A percentile compares a stretch with the other conserved stretches of the same genome.
Evolutionary conservation across 2,797 vertebrate genomes (phyloP).

Genomic region (Phataginus tricuspis): DNA sequence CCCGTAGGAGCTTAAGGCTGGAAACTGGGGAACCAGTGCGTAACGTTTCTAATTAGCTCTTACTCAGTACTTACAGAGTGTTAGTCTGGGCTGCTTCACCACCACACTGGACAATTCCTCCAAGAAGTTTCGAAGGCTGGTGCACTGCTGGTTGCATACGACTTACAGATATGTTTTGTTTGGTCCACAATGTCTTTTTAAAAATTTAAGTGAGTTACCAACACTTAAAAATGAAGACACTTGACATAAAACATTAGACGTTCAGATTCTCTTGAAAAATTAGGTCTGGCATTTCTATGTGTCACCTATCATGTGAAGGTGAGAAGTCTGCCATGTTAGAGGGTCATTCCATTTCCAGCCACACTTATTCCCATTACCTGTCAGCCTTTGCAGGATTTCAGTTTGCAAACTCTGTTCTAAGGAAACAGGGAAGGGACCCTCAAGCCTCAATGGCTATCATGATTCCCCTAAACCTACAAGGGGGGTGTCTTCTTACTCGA

Average conservation of each 20-base stretch:
- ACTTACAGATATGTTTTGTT: not conserved
- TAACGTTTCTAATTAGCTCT: too few species aligned
- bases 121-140: not conserved
- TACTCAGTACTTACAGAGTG: not conserved
- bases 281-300: not conserved
- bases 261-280: not conserved
- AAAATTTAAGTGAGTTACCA: not conserved
- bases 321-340: not conserved
- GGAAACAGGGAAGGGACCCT: not conserved
- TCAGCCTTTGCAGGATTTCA: not conserved
- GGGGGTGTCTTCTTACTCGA: not conserved
- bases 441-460: not conserved
- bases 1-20: not conserved
- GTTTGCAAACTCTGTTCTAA: not conserved
- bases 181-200: not conserved
- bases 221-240: conserved; percentile 2
- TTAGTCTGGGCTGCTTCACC: not conserved
- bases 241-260: not conserved
- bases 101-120: not conserved
- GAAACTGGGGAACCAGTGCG: too few species aligned
- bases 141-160: not conserved
- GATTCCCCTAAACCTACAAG: not conserved
- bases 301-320: fast-evolving
- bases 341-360: not conserved
- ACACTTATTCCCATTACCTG: not conserved